Evolutionary conservation across 1,140 invertebrate genomes (phyloP), one percentile per base, ranked within the genome.

Genomic region (Pararge aegeria): DNA sequence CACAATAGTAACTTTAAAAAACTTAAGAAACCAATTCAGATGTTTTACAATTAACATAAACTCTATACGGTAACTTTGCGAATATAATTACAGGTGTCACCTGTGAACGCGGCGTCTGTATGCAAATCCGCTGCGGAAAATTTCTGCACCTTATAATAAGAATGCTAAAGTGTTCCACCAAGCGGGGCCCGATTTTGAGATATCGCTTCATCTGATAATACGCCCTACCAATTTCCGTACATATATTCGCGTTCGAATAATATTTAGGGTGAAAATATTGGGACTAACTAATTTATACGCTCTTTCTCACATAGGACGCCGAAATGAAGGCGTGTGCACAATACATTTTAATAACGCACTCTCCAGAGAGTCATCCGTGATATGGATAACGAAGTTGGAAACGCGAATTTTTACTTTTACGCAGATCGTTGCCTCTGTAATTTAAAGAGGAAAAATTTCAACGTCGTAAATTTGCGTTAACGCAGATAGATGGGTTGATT

Each of bases 321-420:
- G 72, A 69, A 76, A 80, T 75, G 74, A 80, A 84, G 74, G 78
- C 71, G 70, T 68, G 67, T 81, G 75, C 71, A 83, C 81, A 82
- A 83, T 89, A 89, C 86, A 89, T 89, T 87, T 89, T 87, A 89
- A 89, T 89, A 89, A 87, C 70, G 69, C 73, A 78, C 75, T 81
- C 83, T 82, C 83, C 20, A 58, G 81, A 80, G 83, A 82, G 62
- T 69, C 72, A 68, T 72, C 72, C 72, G 70, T 80, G 75, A 81
- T 82, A 75, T 53, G 74, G 66, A 78, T 85, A 84, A 83, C 78
- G 75, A 83, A 83, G 79, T 75, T 79, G 66, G 58, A 66, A 85
- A 82, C 72, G 64, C 65, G 73, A 75, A 78, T 85, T 86, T 85
- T 83, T 83, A 83, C 78, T 78, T 83, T 71, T 66, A 61, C 66